Base-by-base conservation (phyloP, 2,113 vertebrate species). In the Panthera tigris region DNA sequence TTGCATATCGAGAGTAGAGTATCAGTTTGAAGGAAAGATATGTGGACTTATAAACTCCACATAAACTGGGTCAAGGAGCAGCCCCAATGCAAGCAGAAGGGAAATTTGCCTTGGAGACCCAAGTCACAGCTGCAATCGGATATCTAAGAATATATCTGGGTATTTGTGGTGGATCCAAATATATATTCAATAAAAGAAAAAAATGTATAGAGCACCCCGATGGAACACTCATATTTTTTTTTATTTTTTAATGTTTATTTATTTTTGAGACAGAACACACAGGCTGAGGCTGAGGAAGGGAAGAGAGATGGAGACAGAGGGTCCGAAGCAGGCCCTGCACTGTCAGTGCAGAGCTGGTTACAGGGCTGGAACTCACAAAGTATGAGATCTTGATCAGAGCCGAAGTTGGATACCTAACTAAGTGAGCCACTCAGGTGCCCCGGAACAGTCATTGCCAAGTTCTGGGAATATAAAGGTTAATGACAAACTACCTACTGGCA, bases 1-100 rank as follows among this genome's bases (percentile, higher is more conserved):
- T 95, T 92, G 36, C 94, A 92, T 90, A 95, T 68, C 18, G 84
- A 91, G n/a, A 92, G 27, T 3, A 52, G 57, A 96, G 65, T 76
- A 48, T 52, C 73, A 91, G 27, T 95, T 89, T 57, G 41, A 84
- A 93, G 48, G 21, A 92, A 95, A 81, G 65, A 78, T 45, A 45
- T 45, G 27, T 48, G 15, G 21, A 48, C n/a, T 4, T n/a, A 69
- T 41, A 96, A 96, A 96, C 50, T 48, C 78, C 8, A 2, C 4
- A 21, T 31, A 91, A 94, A 79, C 33, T 31, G 66, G 69, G 23
- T 93, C 80, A 69, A 91, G 55, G 50, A 92, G 14, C 31, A 93
- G 48, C 29, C 45, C 41, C 65, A 45, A 19, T 55, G 78, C 21
- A 48, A 66, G 69, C 1, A 27, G 55, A 90, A 97, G n/a, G 80